Percentiles rank a stretch among this genome's conserved stretches.
Evolutionary conservation across 2,888 invertebrate species (phyloP).

Genomic region (Leptinotarsa rubiginosa): DNA sequence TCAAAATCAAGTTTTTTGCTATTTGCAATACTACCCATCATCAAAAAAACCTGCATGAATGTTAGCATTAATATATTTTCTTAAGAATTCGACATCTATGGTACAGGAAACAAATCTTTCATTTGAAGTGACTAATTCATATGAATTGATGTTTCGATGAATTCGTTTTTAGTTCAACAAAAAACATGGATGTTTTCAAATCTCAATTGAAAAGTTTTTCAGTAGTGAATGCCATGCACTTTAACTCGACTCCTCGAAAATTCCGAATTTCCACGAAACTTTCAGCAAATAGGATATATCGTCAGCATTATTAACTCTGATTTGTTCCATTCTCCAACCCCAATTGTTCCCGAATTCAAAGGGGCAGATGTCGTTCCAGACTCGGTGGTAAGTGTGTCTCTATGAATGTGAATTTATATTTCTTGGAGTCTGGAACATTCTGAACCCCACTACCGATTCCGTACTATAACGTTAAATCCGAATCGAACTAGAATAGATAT

Average conservation of each 20-base stretch:
- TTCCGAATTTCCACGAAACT: background rate
- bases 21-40: no score
- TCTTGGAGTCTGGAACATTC: constrained; percentile 12
- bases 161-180: no score
- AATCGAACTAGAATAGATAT: constrained; percentile 46
- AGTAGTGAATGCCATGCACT: background rate
- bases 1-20: no score
- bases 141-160: no score
- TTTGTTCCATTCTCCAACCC: constrained; percentile 18
- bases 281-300: constrained; percentile 17
- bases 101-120: no score
- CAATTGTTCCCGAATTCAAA: constrained; percentile 19
- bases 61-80: no score
- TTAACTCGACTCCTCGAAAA: background rate
- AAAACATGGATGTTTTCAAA: background rate
- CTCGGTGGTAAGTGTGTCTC: constrained; percentile 17
- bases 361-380: constrained; percentile 18
- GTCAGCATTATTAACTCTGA: constrained; percentile 20
- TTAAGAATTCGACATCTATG: no score
- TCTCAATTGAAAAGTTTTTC: background rate
- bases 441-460: background rate
- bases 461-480: constrained; percentile 13
- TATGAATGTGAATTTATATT: constrained; percentile 21
- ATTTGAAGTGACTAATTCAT: no score
- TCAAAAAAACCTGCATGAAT: no score